Conservation (phyloP, 2,113 vertebrate species). For the Edolisoma coerulescens region DNA sequence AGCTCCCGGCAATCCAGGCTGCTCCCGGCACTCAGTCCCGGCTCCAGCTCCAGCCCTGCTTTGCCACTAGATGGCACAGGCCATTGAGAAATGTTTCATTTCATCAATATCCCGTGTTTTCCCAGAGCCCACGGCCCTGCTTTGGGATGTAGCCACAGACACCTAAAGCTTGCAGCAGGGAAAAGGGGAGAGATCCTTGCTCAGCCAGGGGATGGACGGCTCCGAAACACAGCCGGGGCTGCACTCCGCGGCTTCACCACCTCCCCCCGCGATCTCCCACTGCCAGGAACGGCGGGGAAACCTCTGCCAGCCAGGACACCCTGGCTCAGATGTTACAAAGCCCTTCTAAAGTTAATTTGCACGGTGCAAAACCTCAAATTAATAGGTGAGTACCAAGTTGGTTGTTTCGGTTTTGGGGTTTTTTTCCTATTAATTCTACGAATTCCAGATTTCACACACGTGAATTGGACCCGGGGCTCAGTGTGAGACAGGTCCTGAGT, state of each 20-base stretch:
- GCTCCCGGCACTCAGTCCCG: accelerated
- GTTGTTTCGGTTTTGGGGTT: not conserved
- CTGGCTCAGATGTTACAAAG: not conserved
- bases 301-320: not conserved
- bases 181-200: no score
- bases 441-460: not conserved
- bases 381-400: not conserved
- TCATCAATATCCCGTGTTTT: not conserved
- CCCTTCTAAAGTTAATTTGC: not conserved
- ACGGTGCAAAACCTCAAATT: not conserved
- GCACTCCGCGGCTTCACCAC: not conserved
- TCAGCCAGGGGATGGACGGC: not conserved
- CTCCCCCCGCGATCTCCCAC: not conserved
- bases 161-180: not conserved
- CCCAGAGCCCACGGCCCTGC: not conserved
- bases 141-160: not conserved
- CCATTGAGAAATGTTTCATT: slow-evolving; percentile 44
- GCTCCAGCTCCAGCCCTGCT: not conserved
- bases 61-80: slow-evolving; percentile 70
- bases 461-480: not conserved
- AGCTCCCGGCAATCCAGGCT: not conserved
- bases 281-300: not conserved
- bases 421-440: not conserved
- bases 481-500: accelerated
- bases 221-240: not conserved